Evolutionary conservation across 2,888 invertebrate genomes (phyloP).

Genomic region (Agrilus biguttatus): DNA sequence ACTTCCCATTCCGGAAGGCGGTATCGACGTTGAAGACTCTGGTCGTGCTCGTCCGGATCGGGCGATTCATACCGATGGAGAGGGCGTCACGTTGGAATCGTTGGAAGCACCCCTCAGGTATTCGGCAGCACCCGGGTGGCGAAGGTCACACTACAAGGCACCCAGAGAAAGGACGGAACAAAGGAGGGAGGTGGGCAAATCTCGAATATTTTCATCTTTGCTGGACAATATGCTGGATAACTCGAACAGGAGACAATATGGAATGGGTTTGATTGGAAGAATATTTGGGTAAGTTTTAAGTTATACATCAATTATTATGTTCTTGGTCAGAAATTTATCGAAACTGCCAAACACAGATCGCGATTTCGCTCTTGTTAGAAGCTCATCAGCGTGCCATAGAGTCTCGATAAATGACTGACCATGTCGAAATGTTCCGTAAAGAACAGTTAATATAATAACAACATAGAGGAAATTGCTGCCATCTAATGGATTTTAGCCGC

Average conservation of each 20-base stretch:
- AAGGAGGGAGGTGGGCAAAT: slow-evolving; percentile 38
- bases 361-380: no score
- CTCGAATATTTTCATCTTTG: slow-evolving; percentile 59
- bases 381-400: no score
- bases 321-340: no score
- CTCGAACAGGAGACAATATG: slow-evolving; percentile 73
- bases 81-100: slow-evolving; percentile 28
- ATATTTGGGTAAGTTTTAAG: slow-evolving; percentile 49
- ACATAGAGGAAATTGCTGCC: no score
- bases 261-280: slow-evolving; percentile 68
- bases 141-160: slow-evolving; percentile 34
- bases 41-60: slow-evolving; percentile 11
- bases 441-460: no score
- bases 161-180: slow-evolving; percentile 30
- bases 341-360: no score
- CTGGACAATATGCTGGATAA: slow-evolving; percentile 82
- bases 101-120: slow-evolving; percentile 20
- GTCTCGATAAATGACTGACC: no score
- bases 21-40: slow-evolving; percentile 1
- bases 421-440: no score
- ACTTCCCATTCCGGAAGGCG: slow-evolving; percentile 24
- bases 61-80: slow-evolving; percentile 13
- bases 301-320: no score
- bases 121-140: slow-evolving; percentile 29
- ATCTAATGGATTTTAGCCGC: no score